Evolutionary conservation across 2,113 vertebrate genomes (phyloP).

Genomic region (Daphoenositta chrysoptera): DNA sequence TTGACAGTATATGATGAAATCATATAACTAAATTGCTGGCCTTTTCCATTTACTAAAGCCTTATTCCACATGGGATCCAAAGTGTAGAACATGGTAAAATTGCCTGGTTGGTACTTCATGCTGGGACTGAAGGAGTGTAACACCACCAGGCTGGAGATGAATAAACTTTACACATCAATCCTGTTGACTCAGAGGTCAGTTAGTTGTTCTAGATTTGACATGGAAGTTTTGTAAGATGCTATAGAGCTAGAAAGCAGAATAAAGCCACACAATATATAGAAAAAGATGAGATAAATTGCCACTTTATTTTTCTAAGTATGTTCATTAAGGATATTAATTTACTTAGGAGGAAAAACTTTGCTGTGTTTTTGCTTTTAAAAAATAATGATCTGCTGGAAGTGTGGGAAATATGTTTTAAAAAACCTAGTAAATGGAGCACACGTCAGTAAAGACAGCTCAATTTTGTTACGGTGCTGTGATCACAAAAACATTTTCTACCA

Average conservation of each 20-base stretch:
- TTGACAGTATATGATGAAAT: neutral
- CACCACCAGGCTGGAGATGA: neutral
- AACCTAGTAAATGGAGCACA: conserved; percentile 35
- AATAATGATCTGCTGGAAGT: neutral
- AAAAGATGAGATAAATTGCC: neutral
- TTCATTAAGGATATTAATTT: neutral
- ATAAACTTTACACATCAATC: neutral
- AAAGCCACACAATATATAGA: neutral
- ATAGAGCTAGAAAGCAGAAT: neutral
- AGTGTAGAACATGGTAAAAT: neutral
- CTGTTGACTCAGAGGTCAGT: neutral
- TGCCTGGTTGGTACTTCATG: neutral
- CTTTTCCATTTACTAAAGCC: neutral
- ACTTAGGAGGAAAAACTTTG: neutral
- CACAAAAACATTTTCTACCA: conserved; percentile 55
- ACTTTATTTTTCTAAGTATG: neutral
- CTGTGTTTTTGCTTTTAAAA: neutral
- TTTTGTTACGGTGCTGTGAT: conserved; percentile 58
- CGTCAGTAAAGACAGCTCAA: conserved; percentile 48
- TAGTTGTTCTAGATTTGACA: conserved; percentile 1
- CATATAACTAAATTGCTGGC: neutral
- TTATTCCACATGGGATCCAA: neutral
- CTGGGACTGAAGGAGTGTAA: neutral
- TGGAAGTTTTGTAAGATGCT: neutral
- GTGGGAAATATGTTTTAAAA: conserved; percentile 55